A percentile compares a stretch with the other conserved stretches of the same genome.
These are phyloP conservation scores for Trichogramma dendrolimi DNA, from an alignment of 2,888 invertebrate genomes.

Conservation along the genomic window DNA sequence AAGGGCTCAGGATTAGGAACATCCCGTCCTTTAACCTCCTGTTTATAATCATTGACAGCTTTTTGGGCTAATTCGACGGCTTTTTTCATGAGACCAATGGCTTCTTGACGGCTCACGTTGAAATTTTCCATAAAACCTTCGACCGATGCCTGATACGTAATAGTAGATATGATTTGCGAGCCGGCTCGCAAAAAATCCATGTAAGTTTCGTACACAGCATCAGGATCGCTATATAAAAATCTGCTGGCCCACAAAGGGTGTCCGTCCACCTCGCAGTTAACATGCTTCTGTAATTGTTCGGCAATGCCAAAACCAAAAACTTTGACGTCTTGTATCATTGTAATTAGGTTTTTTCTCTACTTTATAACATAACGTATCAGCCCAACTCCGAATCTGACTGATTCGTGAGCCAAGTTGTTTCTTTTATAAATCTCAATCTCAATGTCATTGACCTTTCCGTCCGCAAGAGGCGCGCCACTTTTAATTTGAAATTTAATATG, in stretches of 20 bases:
- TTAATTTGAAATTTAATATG: too few relatives aligned
- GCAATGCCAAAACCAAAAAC: constrained; percentile 72
- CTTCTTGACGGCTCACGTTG: constrained; percentile 63
- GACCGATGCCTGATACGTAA: constrained; percentile 78
- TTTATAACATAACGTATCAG: not conserved
- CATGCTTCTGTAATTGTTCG: constrained; percentile 72
- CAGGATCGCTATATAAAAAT: constrained; percentile 72
- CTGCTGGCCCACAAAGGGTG: constrained; percentile 86
- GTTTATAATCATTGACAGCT: constrained; percentile 55
- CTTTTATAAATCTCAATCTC: too few relatives aligned
- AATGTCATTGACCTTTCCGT: too few relatives aligned
- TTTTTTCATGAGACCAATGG: constrained; percentile 67
- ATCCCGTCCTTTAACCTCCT: constrained; percentile 22
- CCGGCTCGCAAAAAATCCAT: constrained; percentile 79
- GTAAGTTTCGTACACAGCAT: constrained; percentile 74
- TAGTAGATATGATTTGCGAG: constrained; percentile 79
- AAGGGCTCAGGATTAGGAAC: constrained; percentile 52
- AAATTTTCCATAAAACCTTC: constrained; percentile 65
- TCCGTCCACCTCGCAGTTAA: constrained; percentile 71
- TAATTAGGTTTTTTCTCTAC: constrained; percentile 1
- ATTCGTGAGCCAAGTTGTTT: too few relatives aligned
- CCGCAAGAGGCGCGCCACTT: too few relatives aligned
- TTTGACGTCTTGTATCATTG: constrained; percentile 24
- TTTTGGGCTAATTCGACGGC: constrained; percentile 71
- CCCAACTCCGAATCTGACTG: too few relatives aligned